Percentiles rank a stretch among this genome's conserved stretches.
phyloP scores from a whole-genome alignment of 2,888 invertebrate genomes.

The Acanthococcus lagerstroemiae region DNA sequence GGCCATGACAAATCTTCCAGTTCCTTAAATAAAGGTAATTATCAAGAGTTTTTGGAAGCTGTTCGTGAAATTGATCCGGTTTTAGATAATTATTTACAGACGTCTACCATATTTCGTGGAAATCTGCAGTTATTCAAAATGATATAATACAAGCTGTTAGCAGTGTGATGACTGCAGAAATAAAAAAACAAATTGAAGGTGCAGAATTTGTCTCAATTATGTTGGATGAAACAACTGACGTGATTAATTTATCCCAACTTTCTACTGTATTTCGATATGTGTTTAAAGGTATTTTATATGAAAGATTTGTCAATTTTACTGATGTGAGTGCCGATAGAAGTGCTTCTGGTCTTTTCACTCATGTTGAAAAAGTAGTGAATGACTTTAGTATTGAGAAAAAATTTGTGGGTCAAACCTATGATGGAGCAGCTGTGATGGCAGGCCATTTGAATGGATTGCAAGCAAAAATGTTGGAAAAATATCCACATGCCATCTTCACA shows the following conservation, averaged over 20 bases:
- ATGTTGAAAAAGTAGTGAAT: slow-evolving; percentile 35
- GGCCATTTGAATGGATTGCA: slow-evolving; percentile 39
- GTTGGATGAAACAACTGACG: slow-evolving; percentile 35
- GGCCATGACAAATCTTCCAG: not conserved
- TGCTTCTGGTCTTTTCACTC: slow-evolving; percentile 35
- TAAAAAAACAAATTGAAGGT: slow-evolving; percentile 35
- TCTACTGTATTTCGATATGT: slow-evolving; percentile 39
- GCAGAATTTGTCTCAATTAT: slow-evolving; percentile 37
- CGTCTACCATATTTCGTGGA: slow-evolving; percentile 36
- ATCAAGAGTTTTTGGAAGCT: not conserved
- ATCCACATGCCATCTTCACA: slow-evolving; percentile 36
- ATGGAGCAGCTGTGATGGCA: slow-evolving; percentile 38
- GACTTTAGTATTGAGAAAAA: slow-evolving; percentile 35
- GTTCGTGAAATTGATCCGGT: not conserved
- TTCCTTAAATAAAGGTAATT: not conserved
- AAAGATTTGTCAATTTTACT: slow-evolving; percentile 39
- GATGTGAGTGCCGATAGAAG: slow-evolving; percentile 38
- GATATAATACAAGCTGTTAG: slow-evolving; percentile 36
- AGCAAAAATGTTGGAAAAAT: slow-evolving; percentile 37
- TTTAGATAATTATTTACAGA: slow-evolving; percentile 34
- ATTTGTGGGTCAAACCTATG: slow-evolving; percentile 39
- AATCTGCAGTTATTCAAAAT: slow-evolving; percentile 38
- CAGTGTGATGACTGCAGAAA: slow-evolving; percentile 33
- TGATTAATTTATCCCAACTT: slow-evolving; percentile 37
- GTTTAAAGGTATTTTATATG: slow-evolving; percentile 34